These are phyloP conservation scores for Tenthredo notha DNA, from an alignment of 2,888 invertebrate genomes.

Conservation along the genomic window DNA sequence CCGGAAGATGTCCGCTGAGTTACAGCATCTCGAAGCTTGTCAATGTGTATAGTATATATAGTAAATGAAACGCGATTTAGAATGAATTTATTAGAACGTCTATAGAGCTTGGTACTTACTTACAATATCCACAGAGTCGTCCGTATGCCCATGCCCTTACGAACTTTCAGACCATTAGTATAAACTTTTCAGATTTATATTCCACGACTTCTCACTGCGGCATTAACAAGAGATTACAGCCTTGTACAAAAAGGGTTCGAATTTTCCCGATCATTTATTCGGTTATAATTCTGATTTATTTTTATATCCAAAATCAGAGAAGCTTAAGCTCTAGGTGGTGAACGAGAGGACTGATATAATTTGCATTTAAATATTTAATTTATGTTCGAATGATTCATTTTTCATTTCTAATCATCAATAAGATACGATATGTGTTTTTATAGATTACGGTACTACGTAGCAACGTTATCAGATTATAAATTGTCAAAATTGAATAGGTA, in stretches of 20 bases:
- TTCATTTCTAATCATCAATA: not conserved
- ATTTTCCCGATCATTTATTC: slow-evolving; percentile 27
- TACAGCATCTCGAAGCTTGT: not conserved
- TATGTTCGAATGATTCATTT: slow-evolving; percentile 30
- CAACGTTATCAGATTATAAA: slow-evolving; percentile 14
- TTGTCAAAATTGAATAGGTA: slow-evolving; percentile 21
- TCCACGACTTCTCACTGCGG: not conserved
- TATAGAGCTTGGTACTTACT: not conserved
- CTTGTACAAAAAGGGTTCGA: not conserved
- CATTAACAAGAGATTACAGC: slow-evolving; percentile 38
- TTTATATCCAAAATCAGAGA: not conserved
- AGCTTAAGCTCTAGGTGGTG: slow-evolving; percentile 39
- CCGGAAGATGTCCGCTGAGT: slow-evolving; percentile 48
- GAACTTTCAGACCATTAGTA: not conserved
- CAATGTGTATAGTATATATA: slow-evolving; percentile 24
- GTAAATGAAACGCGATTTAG: slow-evolving; percentile 7
- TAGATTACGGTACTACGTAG: slow-evolving; percentile 6
- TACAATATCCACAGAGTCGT: not conserved
- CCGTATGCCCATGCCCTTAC: not conserved
- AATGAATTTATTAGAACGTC: slow-evolving; percentile 32
- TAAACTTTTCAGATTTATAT: slow-evolving; percentile 26
- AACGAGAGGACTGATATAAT: slow-evolving; percentile 26
- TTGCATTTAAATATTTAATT: slow-evolving; percentile 32
- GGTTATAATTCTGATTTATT: slow-evolving; percentile 43
- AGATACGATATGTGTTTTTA: not conserved